phyloP scores from a whole-genome alignment of 2,797 vertebrate genomes.

The Phrynocephalus vlangalii region DNA sequence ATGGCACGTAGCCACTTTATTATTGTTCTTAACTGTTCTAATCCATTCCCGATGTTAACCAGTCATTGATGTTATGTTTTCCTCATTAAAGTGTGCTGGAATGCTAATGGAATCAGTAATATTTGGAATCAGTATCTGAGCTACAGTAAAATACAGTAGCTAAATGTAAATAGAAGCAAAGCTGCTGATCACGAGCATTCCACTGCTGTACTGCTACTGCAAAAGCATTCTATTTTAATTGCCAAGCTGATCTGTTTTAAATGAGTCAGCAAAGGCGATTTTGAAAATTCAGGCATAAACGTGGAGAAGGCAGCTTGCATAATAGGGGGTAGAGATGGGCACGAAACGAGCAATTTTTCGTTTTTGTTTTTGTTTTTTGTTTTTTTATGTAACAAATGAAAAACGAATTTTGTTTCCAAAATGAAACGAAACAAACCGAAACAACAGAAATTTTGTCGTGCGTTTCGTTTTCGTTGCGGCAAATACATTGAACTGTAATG shows the following conservation, averaged over 20 bases:
- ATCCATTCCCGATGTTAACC: background rate
- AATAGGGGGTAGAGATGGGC: background rate
- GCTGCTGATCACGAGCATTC: conserved; percentile 34
- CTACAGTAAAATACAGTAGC: background rate
- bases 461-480: too few species aligned
- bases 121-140: background rate
- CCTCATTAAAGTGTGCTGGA: background rate
- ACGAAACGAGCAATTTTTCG: too few species aligned
- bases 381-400: too few species aligned
- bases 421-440: too few species aligned
- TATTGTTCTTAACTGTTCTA: background rate
- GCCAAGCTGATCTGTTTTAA: conserved; percentile 29
- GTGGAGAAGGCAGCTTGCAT: background rate
- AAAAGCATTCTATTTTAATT: conserved; percentile 4
- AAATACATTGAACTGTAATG: too few species aligned
- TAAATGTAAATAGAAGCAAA: background rate
- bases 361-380: too few species aligned
- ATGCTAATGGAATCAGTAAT: background rate
- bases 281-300: background rate
- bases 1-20: background rate
- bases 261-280: background rate
- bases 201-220: background rate
- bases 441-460: too few species aligned
- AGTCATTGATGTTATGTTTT: background rate
- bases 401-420: too few species aligned